Percentiles rank a stretch among this genome's conserved stretches.
Evolutionary conservation across 2,888 invertebrate species (phyloP).

Genomic region (Spodoptera picta): DNA sequence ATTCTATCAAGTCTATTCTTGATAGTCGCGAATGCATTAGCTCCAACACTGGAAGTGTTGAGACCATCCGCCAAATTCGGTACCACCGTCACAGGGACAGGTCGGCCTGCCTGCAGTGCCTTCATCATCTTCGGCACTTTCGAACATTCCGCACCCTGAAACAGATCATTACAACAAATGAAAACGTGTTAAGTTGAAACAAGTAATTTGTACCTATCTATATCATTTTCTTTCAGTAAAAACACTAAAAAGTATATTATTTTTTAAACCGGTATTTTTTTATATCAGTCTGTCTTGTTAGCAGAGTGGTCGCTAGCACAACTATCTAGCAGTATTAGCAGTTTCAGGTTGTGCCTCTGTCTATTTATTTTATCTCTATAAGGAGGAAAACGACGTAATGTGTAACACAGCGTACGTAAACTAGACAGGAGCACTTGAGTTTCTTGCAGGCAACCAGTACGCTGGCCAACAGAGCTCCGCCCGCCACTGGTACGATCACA

Average conservation of each 20-base stretch:
- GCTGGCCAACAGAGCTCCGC: slow-evolving; percentile 76
- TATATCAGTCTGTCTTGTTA: no score
- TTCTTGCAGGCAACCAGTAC: slow-evolving; percentile 82
- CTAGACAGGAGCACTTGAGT: slow-evolving; percentile 82
- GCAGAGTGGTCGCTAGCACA: no score
- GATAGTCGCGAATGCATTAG: slow-evolving; percentile 92
- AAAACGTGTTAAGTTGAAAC: no score
- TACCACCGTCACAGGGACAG: slow-evolving; percentile 87
- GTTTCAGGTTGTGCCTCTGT: no score
- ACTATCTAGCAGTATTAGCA: no score
- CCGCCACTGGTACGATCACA: slow-evolving; percentile 78
- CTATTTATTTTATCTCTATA: no score
- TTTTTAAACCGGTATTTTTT: no score
- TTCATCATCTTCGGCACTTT: slow-evolving; percentile 93
- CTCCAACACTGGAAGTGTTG: slow-evolving; percentile 91
- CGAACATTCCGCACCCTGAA: slow-evolving; percentile 94
- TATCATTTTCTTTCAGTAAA: no score
- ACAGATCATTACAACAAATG: background rate
- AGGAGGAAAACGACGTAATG: background rate
- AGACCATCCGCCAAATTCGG: slow-evolving; percentile 93
- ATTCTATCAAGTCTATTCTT: slow-evolving; percentile 91
- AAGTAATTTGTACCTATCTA: no score
- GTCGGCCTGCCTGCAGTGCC: slow-evolving; percentile 90
- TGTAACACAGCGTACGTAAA: slow-evolving; percentile 71
- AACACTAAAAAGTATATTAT: no score